Evolutionary conservation across 2,888 invertebrate genomes (phyloP), one percentile per base, ranked within the genome.

Genomic region (Margaritifera margaritifera): DNA sequence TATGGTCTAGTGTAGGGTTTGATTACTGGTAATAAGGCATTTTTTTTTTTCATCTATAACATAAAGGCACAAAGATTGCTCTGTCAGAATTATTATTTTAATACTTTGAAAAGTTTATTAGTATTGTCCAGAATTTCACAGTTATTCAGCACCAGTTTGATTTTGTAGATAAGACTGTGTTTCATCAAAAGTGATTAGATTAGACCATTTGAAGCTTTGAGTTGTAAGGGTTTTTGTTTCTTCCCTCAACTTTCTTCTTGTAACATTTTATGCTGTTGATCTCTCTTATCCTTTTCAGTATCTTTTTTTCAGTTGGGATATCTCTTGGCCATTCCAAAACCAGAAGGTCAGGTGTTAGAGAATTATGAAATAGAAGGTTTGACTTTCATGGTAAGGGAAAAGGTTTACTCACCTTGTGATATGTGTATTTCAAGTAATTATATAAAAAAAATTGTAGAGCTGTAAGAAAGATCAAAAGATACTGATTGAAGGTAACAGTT

Each of bases 291-390:
- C n/a, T 52, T 54, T 24, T 42, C 15, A 42, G 11, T 42, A 2
- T 42, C 62, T 20, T 60, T 31, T 56, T 77, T 76, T 15, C 75
- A 88, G 88, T 73, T 89, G 74, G 95, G 96, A 0, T 95, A 95
- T 90, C 90, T 96, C 73, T 91, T 96, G 19, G 93, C 93, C 0
- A 92, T 96, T n/a, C 93, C 93, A 65, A 91, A 92, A 71, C 56
- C 64, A 19, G 59, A 71, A 83, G 91, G 93, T 66, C 90, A 91
- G 5, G 90, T 91, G 62, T 42, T 42, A 42, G 91, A 92, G 1
- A 92, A 93, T 67, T 92, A 92, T 77, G 88, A 92, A 64, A 90
- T 94, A 69, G 93, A 93, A 0, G 92, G 93, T 66, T 92, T 95
- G 86, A 93, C 94, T 83, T 95, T 94, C 84, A 93, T 94, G 92